Evolutionary conservation across 2,888 invertebrate genomes (phyloP).

Genomic region (Phytoseiulus persimilis): DNA sequence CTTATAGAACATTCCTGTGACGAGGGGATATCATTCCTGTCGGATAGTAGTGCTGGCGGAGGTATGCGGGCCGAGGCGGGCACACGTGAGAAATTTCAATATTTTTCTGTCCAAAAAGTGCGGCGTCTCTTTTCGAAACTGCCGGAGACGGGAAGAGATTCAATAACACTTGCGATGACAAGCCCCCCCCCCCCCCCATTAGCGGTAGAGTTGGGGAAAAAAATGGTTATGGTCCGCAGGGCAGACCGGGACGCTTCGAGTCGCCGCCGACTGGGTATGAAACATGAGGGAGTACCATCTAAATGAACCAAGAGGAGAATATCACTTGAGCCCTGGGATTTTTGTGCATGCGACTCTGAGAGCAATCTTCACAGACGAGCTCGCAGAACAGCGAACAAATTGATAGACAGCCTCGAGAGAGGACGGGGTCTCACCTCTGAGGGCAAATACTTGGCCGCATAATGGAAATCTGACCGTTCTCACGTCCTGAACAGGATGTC

Average conservation of each 20-base stretch:
- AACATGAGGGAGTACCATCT: neutral
- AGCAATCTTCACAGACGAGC: neutral
- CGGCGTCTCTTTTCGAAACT: neutral
- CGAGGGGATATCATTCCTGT: conserved; percentile 37
- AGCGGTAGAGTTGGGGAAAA: neutral
- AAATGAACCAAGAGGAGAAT: neutral
- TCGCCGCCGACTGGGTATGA: neutral
- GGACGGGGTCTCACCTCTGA: neutral
- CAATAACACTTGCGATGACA: neutral
- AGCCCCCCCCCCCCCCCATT: neutral
- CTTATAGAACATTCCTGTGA: conserved; percentile 38
- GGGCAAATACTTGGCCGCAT: neutral
- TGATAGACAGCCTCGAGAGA: neutral
- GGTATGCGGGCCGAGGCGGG: neutral
- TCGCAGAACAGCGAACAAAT: neutral
- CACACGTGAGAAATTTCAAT: neutral
- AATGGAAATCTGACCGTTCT: neutral
- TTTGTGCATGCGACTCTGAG: neutral
- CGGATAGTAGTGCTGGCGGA: neutral
- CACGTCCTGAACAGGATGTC: neutral
- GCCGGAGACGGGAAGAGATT: neutral
- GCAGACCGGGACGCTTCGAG: neutral
- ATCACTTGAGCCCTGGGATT: neutral
- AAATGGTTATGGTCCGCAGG: neutral
- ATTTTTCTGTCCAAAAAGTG: neutral